Evolutionary conservation across 2,888 invertebrate species (phyloP), one percentile per base, ranked within the genome.

Genomic region (Aquatica leii): DNA sequence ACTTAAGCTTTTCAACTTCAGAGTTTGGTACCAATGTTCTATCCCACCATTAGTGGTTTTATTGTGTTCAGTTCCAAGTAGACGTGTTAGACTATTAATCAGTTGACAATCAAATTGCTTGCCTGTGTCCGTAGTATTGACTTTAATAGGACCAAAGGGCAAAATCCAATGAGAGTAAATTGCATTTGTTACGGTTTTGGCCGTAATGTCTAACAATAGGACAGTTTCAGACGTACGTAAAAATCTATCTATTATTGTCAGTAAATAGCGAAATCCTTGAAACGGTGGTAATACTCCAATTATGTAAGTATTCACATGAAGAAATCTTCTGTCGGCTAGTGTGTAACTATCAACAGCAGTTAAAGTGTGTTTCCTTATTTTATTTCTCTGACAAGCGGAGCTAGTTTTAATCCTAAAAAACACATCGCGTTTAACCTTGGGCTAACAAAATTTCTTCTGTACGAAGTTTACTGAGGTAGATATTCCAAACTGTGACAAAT

Each of bases 191-290:
- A 24, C 24, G 2, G 24, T 24, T 6, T 24, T 6, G 6, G 24
- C 24, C 2, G 24, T 24, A 17, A 53, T 52, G 52, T 59, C 34
- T 5, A 12, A 1, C 1, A 59, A 3, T 14, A 52, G 52, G 4
- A 41, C 20, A 9, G 52, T 43, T 40, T 51, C 59, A 4, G 59
- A 12, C 51, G 51, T 52, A 11, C 40, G 6, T 1, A 20, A 12
- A 52, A 12, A 59, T 53, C 59, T 12, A 41, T 59, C 59, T 2
- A 59, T 41, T 8, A 52, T 4, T 4, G 59, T 53, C 1, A 59
- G 52, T 3, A 37, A 53, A 56, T 24, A 53, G 6, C 24, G 24
- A 6, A 24, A 24, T 24, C 24, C 24, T 24, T 24, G 24, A 4
- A 6, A 24, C 24, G 6, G 24, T 6, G 6, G 24, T 24, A 24